Evolutionary conservation across 1,140 invertebrate species (phyloP), one percentile per base, ranked within the genome.

Genomic region (Rhopalosiphum maidis): DNA sequence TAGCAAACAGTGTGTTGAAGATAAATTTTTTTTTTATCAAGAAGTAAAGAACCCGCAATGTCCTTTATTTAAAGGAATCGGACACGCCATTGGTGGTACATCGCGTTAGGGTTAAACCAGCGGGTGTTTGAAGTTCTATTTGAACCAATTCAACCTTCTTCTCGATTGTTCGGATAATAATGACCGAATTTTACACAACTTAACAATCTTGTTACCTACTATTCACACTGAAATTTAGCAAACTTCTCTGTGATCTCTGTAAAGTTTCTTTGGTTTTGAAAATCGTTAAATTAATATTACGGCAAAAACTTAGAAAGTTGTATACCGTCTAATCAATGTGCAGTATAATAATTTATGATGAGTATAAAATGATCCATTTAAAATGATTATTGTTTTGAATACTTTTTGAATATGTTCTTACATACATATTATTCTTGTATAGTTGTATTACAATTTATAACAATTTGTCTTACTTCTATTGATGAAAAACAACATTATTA

Each of bases 21-120:
- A 55, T 88, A 46, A 48, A n/a, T 35, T 89, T 9, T 89, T 89
- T 54, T 55, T 89, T 55, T 89, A 37, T 89, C 88, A 55, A 89
- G 22, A 4, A 41, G 88, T 23, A 54, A 51, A 48, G 86, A 86
- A 55, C 55, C 87, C 8, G 35, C 4, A 89, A 25, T 55, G 88
- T 89, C 22, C 22, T 55, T 89, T 55, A 54, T 89, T 55, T 89
- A 89, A 89, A 89, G 35, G 22, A 55, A 23, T 89, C 51, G 35
- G 55, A 89, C 4, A 41, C 35, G 48, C 35, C 48, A 55, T 41
- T 55, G 35, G 35, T 89, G 51, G 35, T 55, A 37, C 55, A 89
- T 89, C 23, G 9, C 51, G 22, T 35, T 18, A 1, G 18, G 43
- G 46, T 89, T 54, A 89, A 89, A 55, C 18, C 35, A 55, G 21